Evolutionary conservation across 2,797 vertebrate species (phyloP).

Genomic region (Paramormyrops hopkinsi): DNA sequence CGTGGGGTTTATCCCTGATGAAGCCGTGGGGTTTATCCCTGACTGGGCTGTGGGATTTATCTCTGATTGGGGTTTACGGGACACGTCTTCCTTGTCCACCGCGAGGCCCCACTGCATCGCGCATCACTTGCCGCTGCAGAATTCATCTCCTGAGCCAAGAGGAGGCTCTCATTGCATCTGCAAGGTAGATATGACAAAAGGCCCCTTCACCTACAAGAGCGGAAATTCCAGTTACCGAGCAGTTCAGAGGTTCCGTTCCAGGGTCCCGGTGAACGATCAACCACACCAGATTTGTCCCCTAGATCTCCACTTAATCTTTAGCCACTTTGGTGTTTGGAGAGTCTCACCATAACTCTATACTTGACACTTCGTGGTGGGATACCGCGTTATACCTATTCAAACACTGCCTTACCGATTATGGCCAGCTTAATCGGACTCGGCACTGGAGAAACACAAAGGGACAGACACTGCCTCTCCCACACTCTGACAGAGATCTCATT

Average conservation of each 20-base stretch:
- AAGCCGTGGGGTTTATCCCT: neutral
- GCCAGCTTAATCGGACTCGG: neutral
- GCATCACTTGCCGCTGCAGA: neutral
- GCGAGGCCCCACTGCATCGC: neutral
- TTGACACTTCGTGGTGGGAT: neutral
- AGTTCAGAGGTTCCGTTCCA: neutral
- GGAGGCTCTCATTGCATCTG: neutral
- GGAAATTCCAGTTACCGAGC: neutral
- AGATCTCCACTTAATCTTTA: neutral
- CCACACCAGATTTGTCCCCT: neutral
- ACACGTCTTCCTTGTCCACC: neutral
- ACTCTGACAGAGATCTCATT: slow-evolving; percentile 52
- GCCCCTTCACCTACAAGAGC: neutral
- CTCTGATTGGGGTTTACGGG: neutral
- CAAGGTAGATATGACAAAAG: neutral
- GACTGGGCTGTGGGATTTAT: too few species aligned
- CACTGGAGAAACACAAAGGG: neutral
- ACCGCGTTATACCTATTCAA: neutral
- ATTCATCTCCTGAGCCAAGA: neutral
- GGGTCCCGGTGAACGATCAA: neutral
- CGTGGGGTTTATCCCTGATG: neutral
- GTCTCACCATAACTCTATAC: neutral
- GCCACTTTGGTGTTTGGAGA: neutral
- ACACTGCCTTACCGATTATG: neutral
- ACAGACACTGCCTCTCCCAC: slow-evolving; percentile 2